Base-by-base conservation (phyloP, 2,113 vertebrate genomes). In the Ellobius talpinus region DNA sequence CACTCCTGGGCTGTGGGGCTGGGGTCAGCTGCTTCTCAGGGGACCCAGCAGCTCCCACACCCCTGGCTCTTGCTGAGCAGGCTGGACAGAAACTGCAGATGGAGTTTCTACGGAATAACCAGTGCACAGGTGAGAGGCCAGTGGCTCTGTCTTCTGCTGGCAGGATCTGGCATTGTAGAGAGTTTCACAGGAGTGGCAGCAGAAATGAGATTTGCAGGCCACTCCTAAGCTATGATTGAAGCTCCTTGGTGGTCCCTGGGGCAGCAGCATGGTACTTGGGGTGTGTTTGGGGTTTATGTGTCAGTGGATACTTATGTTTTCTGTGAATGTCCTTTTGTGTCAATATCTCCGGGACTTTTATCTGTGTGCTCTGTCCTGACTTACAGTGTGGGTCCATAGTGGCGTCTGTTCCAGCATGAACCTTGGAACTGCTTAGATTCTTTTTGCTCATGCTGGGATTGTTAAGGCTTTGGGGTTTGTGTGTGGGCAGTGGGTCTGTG, bases 1-100 rank as follows among this genome's bases (percentile, higher is more conserved):
- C 99, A 0, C 98, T 99, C 93, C 98, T 99, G 76, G 99, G 99
- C 98, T 99, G 99, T 0, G 99, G 99, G 24, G 99, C 99, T 0
- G 98, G 99, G 85, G 99, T 99, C 65, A 99, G 97, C 98, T 99
- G 99, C 97, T 98, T 98, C 92, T 99, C 99, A 0, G 99, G 99
- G 55, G 98, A 99, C 97, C 98, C 98, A 1, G 97, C 90, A 68
- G 98, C 98, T 90, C 98, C 99, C 0, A 98, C 98, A 0, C 99
- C 99, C 12, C 90, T 99, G 29, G 98, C 98, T 68, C 98, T 99
- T 93, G 99, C 99, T 0, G 97, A 98, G 73, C 97, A 98, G 93
- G 99, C 99, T 1, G 98, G 98, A 0, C 99, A 99, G 97, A 98
- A 93, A 3, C 97, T 99, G 94, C 99, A 99, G 98, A 99, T 99